These are phyloP conservation scores for Nemurella pictetii DNA, from an alignment of 2,888 invertebrate species.

Conservation along the genomic window DNA sequence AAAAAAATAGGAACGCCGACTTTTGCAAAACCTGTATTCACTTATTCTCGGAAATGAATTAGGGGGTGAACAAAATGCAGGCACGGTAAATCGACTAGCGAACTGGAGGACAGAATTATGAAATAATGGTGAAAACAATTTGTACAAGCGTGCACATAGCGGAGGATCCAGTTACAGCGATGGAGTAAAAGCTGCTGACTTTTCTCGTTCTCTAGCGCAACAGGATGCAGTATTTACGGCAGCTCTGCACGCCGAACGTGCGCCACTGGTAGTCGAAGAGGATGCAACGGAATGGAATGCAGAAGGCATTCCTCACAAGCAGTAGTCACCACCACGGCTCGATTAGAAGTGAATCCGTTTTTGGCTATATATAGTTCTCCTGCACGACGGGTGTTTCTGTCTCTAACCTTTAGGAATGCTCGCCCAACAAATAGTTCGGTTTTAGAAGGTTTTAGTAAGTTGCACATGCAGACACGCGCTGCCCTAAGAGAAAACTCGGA, in stretches of 20 bases:
- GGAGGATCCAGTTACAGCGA: too few species aligned
- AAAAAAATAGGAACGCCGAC: not conserved
- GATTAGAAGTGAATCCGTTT: slow-evolving; percentile 2
- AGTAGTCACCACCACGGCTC: not conserved
- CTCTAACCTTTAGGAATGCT: not conserved
- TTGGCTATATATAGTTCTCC: slow-evolving; percentile 18
- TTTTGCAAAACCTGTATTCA: not conserved
- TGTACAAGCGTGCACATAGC: too few species aligned
- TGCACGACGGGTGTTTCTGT: not conserved
- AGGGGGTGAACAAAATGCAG: not conserved
- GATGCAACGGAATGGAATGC: not conserved
- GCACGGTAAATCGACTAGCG: too few species aligned
- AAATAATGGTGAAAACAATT: too few species aligned
- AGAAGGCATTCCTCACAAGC: not conserved
- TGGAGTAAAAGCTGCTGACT: too few species aligned
- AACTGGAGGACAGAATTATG: too few species aligned
- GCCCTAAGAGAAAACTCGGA: too few species aligned
- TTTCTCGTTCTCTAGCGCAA: too few species aligned
- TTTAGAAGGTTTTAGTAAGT: not conserved
- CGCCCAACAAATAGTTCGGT: not conserved
- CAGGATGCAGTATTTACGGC: too few species aligned
- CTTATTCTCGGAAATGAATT: not conserved
- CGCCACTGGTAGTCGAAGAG: not conserved
- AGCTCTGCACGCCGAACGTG: too few species aligned
- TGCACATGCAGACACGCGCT: not conserved